Base-by-base conservation (phyloP, 2,888 invertebrate species). In the Cacoxenus indagator region DNA sequence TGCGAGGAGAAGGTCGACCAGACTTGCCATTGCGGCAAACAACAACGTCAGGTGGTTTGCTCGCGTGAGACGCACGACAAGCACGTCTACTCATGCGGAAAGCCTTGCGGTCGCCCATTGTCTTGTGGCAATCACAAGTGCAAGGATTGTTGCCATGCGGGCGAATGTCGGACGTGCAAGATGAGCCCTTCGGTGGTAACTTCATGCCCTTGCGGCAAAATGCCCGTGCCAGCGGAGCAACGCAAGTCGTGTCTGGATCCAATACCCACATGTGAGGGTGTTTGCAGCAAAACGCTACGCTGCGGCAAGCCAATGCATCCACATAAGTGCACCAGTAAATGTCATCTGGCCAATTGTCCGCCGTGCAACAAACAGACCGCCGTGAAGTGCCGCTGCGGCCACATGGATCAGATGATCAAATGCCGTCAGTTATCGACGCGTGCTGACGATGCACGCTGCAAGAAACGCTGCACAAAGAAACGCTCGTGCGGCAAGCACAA, bases 401-500 rank as follows among this genome's bases (percentile, higher is more conserved):
- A 93, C 85, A 93, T 94, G 88, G 94, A 93, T 77, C 93, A 94
- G 78, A 93, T 95, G 84, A 91, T 96, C 65, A 91, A 92, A 2
- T 97, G 97, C 84, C 89, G 89, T 0, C 92, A 95, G 65, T 87
- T 96, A 9, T 91, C 91, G 0, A 90, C 92, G 0, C 91, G 92
- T 83, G 90, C 92, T 57, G 92, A 93, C 82, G 94, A 94, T 81
- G 92, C 94, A 1, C 89, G 93, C 29, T 99, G 99, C 87, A 94
- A 96, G 84, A 95, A 94, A 83, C 94, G 95, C 78, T 99, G 99
- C 86, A 94, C 93, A 66, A 97, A 96, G 90, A 94, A 94, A 86
- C 90, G 95, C 68, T 92, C 92, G 11, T 96, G 96, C 85, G 95
- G 94, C 0, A 94, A 95, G 26, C 97, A 97, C 88, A 96, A 95